phyloP scores from a whole-genome alignment of 2,797 vertebrate genomes.

The Halcyon smyrnensis region DNA sequence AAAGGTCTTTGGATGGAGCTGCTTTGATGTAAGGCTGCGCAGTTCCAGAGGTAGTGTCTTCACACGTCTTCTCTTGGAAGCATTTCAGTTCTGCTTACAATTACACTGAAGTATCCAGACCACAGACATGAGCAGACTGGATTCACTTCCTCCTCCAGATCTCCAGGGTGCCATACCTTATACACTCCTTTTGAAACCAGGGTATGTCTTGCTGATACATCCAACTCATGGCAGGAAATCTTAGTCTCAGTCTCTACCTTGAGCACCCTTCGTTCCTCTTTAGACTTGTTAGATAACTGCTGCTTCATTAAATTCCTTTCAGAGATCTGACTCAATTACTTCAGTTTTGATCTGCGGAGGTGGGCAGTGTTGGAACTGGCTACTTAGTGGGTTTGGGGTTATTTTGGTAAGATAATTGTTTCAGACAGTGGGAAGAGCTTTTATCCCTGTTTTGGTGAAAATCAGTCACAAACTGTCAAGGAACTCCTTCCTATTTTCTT shows the following conservation, averaged over 20 bases:
- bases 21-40: background rate
- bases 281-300: background rate
- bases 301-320: background rate
- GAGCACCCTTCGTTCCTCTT: background rate
- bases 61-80: background rate
- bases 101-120: background rate
- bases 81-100: background rate
- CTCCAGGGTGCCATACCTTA: rapidly evolving
- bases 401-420: background rate
- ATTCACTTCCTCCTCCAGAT: background rate
- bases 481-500: background rate
- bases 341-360: background rate
- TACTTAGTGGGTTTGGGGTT: background rate
- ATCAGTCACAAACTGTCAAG: background rate
- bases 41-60: background rate
- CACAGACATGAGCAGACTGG: background rate
- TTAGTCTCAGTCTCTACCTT: background rate
- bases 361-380: background rate
- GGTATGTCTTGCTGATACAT: background rate
- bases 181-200: background rate
- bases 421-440: background rate
- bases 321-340: background rate
- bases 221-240: background rate
- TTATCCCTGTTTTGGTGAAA: background rate
- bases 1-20: background rate